Percentiles rank a stretch among this genome's conserved stretches.
Conservation (phyloP, 1,140 invertebrate genomes). For the Drosophila neocordata region DNA sequence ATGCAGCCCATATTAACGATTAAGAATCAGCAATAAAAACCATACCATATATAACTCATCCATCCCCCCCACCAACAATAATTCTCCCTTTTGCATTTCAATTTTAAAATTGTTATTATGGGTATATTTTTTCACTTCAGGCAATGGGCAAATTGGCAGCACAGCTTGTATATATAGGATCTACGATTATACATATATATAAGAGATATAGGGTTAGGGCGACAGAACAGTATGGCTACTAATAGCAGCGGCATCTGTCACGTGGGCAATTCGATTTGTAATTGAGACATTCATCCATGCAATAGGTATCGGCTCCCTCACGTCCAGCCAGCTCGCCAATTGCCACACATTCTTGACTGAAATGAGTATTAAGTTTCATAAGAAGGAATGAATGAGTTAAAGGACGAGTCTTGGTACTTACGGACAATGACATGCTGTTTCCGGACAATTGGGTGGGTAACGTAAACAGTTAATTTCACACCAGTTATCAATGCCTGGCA, state of each 20-base stretch:
- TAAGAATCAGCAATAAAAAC: neutral
- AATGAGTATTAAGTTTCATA: constrained; percentile 64
- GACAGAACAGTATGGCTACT: constrained; percentile 9
- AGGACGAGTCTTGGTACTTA: constrained; percentile 84
- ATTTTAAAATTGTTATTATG: constrained; percentile 17
- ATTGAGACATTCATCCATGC: constrained; percentile 91
- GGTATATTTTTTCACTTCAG: constrained; percentile 26
- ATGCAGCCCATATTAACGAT: too few species aligned
- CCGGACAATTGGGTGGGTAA: constrained; percentile 93
- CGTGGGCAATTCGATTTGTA: constrained; percentile 88
- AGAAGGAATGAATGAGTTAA: neutral
- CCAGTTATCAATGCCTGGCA: constrained; percentile 91
- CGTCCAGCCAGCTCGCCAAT: constrained; percentile 89
- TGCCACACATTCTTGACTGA: constrained; percentile 89
- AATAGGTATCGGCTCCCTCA: constrained; percentile 91
- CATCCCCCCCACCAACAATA: neutral
- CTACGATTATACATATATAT: neutral
- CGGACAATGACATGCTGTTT: constrained; percentile 90
- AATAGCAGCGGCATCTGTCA: constrained; percentile 89
- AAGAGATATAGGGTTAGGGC: neutral
- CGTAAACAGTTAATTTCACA: constrained; percentile 92
- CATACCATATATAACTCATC: neutral
- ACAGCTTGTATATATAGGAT: constrained; percentile 50
- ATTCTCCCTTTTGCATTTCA: too few species aligned
- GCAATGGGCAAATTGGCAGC: constrained; percentile 59